Percentiles rank a stretch among this genome's conserved stretches.
These are phyloP conservation scores for Erpobdella octoculata DNA, from an alignment of 2,888 invertebrate species.

Conservation along the genomic window DNA sequence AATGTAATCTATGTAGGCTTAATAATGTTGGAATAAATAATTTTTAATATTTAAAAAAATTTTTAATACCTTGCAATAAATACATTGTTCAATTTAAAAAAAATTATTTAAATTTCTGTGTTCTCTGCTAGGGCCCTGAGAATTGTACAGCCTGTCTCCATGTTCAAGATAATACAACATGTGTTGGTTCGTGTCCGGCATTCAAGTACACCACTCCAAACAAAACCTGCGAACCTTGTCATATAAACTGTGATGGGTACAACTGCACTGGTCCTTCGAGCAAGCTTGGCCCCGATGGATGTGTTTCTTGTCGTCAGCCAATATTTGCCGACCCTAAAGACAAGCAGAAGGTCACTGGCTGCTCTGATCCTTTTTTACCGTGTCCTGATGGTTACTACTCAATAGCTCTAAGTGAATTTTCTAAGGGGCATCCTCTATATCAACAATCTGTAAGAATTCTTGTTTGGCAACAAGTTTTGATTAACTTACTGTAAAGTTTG, in stretches of 20 bases:
- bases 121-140: conserved; percentile 62
- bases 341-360: conserved; percentile 5
- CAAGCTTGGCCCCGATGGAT: conserved; percentile 73
- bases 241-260: conserved; percentile 69
- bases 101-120: too few species aligned
- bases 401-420: not conserved
- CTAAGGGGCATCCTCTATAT: conserved; percentile 11
- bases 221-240: conserved; percentile 71
- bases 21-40: too few species aligned
- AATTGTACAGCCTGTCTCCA: conserved; percentile 62
- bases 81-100: not conserved
- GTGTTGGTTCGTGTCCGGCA: conserved; percentile 24
- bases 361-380: not conserved
- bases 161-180: conserved; percentile 23
- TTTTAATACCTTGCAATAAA: too few species aligned
- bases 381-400: conserved; percentile 20
- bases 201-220: conserved; percentile 63
- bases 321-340: not conserved
- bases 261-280: conserved; percentile 60
- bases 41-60: too few species aligned
- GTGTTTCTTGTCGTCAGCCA: conserved; percentile 74
- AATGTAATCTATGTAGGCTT: too few species aligned
- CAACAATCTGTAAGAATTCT: conserved; percentile 16
- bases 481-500: not conserved
- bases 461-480: too few species aligned